Conservation (phyloP, 2,113 vertebrate genomes). For the Ariopsis seemanni region DNA sequence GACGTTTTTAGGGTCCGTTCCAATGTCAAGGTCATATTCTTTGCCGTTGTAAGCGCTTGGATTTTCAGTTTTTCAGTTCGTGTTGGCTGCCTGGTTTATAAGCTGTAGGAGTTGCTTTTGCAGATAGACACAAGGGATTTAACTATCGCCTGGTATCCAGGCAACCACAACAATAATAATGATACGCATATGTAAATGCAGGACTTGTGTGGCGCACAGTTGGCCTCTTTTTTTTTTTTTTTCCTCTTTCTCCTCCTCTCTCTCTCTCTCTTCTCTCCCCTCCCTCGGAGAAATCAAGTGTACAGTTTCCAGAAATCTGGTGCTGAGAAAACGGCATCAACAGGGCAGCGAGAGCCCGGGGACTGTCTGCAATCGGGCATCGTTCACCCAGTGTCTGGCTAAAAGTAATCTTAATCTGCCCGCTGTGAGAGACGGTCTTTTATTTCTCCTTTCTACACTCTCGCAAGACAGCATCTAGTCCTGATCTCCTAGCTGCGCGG, state of each 20-base stretch:
- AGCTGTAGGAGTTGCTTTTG: slow-evolving; percentile 39
- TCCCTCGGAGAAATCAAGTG: slow-evolving; percentile 44
- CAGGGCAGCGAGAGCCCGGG: slow-evolving; percentile 21
- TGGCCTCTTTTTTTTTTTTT: not conserved
- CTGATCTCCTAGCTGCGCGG: not conserved
- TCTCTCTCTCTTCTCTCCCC: too few relatives aligned
- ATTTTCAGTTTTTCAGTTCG: slow-evolving; percentile 12
- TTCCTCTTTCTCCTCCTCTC: too few relatives aligned
- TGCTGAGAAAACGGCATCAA: slow-evolving; percentile 19
- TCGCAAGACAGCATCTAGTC: not conserved
- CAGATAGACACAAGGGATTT: slow-evolving; percentile 51
- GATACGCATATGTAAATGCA: slow-evolving; percentile 52
- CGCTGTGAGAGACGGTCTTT: slow-evolving; percentile 42
- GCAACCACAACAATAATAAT: slow-evolving; percentile 57
- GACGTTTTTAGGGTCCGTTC: not conserved
- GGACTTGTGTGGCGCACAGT: slow-evolving; percentile 26
- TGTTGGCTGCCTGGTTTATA: slow-evolving; percentile 28
- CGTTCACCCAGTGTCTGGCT: slow-evolving; percentile 46
- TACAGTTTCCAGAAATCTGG: slow-evolving; percentile 44
- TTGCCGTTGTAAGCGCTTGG: slow-evolving; percentile 28
- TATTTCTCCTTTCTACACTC: slow-evolving; percentile 25
- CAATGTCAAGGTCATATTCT: slow-evolving; percentile 20
- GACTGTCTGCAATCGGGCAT: slow-evolving; percentile 37
- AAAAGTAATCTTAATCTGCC: slow-evolving; percentile 48
- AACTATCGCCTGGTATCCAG: slow-evolving; percentile 52